Evolutionary conservation across 2,888 invertebrate genomes (phyloP).

Genomic region (Mesochorus sp.): DNA sequence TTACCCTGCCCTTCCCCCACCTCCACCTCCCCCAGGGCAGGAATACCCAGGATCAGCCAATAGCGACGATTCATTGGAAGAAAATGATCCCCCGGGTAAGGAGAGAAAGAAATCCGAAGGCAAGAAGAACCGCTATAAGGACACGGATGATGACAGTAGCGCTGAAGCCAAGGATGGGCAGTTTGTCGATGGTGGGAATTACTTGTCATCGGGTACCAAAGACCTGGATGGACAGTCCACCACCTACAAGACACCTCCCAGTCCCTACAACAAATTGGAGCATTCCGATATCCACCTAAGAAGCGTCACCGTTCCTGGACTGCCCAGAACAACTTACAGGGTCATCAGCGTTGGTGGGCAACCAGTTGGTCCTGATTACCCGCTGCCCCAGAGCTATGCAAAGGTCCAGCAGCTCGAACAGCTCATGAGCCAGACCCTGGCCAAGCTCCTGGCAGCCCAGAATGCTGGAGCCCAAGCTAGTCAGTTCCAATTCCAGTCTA

Average conservation of each 20-base stretch:
- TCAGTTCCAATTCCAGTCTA: slow-evolving; percentile 59
- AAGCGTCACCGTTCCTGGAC: slow-evolving; percentile 51
- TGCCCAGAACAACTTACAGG: slow-evolving; percentile 71
- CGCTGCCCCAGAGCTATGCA: slow-evolving; percentile 68
- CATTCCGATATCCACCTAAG: slow-evolving; percentile 66
- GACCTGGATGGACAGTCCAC: slow-evolving; percentile 76
- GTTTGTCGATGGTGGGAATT: slow-evolving; percentile 76
- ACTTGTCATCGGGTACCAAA: slow-evolving; percentile 70
- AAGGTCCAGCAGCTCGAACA: slow-evolving; percentile 76
- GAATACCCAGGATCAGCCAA: slow-evolving; percentile 18
- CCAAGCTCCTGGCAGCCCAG: slow-evolving; percentile 72
- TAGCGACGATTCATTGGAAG: slow-evolving; percentile 29
- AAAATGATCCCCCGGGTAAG: slow-evolving; percentile 44
- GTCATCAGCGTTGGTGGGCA: slow-evolving; percentile 74
- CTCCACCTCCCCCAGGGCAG: no score
- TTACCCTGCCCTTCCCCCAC: slow-evolving; percentile 67
- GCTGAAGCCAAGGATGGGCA: slow-evolving; percentile 64
- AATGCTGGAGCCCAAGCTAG: slow-evolving; percentile 59
- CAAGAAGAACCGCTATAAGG: slow-evolving; percentile 65
- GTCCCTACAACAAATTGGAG: slow-evolving; percentile 72
- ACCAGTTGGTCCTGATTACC: slow-evolving; percentile 71
- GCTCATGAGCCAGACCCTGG: slow-evolving; percentile 74
- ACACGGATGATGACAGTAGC: slow-evolving; percentile 54
- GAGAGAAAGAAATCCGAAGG: slow-evolving; percentile 63
- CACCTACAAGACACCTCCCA: slow-evolving; percentile 70